Evolutionary conservation across 1,140 invertebrate genomes (phyloP).

Genomic region (Metopolophium dirhodum): DNA sequence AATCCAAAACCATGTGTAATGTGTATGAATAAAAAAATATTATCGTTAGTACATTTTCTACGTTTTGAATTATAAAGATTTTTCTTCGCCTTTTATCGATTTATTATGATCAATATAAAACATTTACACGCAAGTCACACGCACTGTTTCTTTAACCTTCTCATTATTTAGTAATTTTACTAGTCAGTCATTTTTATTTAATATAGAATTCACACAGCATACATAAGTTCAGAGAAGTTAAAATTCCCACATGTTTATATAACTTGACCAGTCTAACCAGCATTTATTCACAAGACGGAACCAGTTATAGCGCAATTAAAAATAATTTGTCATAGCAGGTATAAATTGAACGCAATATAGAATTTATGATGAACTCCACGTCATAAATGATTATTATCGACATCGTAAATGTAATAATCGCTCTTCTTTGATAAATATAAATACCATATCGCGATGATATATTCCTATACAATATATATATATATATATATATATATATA

Average conservation of each 20-base stretch:
- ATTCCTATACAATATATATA: neutral
- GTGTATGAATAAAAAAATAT: neutral
- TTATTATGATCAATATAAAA: neutral
- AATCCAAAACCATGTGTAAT: neutral
- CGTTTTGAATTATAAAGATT: neutral
- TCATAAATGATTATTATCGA: neutral
- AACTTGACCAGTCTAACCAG: neutral
- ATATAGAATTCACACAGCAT: neutral
- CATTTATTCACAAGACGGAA: neutral
- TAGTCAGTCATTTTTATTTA: neutral
- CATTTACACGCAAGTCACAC: neutral
- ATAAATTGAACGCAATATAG: neutral
- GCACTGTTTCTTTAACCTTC: neutral
- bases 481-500: neutral
- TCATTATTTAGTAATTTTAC: neutral
- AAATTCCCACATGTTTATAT: slow-evolving; percentile 13
- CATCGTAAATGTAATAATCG: neutral
- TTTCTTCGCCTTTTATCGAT: neutral
- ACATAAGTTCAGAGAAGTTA: neutral
- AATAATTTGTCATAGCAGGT: neutral
- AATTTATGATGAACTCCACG: neutral
- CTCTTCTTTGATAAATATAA: neutral
- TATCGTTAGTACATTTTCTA: neutral
- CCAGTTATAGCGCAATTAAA: neutral
- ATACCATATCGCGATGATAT: neutral